Percentiles rank a stretch among this genome's conserved stretches.
Conservation (phyloP, 1,140 invertebrate genomes). For the Zaprionus lachaisei region DNA sequence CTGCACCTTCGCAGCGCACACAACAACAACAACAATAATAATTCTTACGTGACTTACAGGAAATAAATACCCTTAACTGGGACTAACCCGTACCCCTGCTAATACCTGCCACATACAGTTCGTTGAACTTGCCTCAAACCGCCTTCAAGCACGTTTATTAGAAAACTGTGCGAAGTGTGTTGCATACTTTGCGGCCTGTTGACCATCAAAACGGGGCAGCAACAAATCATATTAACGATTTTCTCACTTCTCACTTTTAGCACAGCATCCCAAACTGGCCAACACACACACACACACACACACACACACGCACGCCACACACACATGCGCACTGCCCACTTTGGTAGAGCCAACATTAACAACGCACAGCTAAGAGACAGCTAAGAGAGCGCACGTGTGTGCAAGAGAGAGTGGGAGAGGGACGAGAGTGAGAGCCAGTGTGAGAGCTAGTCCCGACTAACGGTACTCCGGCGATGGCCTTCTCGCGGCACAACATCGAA, state of each 20-base stretch:
- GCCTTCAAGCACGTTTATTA: not conserved
- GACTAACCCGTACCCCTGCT: not conserved
- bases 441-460: not conserved
- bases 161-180: conserved; percentile 34
- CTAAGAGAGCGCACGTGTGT: conserved; percentile 4
- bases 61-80: conserved; percentile 14
- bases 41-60: conserved; percentile 5
- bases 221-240: conserved; percentile 71
- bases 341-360: conserved; percentile 64
- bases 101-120: conserved; percentile 10
- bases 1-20: not conserved
- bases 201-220: conserved; percentile 22
- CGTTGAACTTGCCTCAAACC: conserved; percentile 43
- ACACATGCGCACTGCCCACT: conserved; percentile 65
- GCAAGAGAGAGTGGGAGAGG: conserved; percentile 23
- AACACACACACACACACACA: conserved; percentile 33
- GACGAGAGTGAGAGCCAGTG: not conserved
- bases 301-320: conserved; percentile 8
- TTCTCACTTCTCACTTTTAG: conserved; percentile 61
- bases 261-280: conserved; percentile 61
- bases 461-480: conserved; percentile 58
- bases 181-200: conserved; percentile 51
- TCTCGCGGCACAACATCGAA: conserved; percentile 81
- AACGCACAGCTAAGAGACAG: conserved; percentile 31
- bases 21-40: not conserved